These are phyloP conservation scores for Phasianus colchicus DNA, from an alignment of 2,113 vertebrate species.

Conservation along the genomic window DNA sequence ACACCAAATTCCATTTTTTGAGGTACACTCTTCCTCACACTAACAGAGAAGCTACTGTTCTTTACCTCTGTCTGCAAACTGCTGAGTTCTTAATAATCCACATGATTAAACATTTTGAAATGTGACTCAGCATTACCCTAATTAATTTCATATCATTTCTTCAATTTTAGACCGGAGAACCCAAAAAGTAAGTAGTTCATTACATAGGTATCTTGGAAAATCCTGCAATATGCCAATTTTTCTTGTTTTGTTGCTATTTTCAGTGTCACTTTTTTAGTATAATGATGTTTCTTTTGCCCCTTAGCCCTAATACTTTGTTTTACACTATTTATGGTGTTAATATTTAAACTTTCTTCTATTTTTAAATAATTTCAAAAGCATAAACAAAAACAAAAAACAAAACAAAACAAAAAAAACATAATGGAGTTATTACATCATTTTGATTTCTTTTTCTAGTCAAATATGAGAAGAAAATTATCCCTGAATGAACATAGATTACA, in stretches of 20 bases:
- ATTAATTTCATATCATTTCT: not conserved
- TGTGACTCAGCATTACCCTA: not conserved
- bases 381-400: not conserved
- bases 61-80: not conserved
- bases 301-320: not conserved
- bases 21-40: not conserved
- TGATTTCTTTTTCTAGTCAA: not conserved
- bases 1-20: not conserved
- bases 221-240: not conserved
- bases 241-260: not conserved
- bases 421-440: not conserved
- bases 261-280: not conserved
- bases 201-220: not conserved
- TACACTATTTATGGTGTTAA: not conserved
- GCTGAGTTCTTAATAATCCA: not conserved
- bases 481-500: not conserved
- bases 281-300: not conserved
- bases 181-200: accelerated
- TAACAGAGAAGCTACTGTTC: not conserved
- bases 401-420: accelerated
- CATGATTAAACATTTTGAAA: not conserved
- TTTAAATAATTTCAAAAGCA: not conserved
- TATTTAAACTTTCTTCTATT: not conserved
- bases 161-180: not conserved
- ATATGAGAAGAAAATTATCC: not conserved